Evolutionary conservation across 2,113 vertebrate genomes (phyloP).

Genomic region (Petromus typicus): DNA sequence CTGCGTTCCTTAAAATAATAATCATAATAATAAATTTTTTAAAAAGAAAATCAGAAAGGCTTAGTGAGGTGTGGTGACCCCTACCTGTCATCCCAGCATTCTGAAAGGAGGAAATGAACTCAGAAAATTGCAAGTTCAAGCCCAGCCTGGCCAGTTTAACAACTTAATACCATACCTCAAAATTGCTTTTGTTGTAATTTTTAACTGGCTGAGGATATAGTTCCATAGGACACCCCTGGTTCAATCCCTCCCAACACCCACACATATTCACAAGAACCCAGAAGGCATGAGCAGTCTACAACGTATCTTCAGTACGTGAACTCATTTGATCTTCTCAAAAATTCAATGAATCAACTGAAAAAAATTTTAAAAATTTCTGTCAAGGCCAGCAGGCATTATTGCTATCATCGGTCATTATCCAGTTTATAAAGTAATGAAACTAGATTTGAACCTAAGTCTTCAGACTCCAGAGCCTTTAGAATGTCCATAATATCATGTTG

Average conservation of each 20-base stretch:
- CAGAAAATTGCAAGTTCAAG: not conserved
- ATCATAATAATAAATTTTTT: not conserved
- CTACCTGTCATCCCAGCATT: not conserved
- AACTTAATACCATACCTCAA: not conserved
- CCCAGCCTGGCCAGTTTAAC: not conserved
- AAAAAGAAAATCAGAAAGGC: too few species aligned
- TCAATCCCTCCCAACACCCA: not conserved
- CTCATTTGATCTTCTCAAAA: constrained; percentile 36
- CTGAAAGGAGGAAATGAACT: not conserved
- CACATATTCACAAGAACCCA: not conserved
- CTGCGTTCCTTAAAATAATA: not conserved
- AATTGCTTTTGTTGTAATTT: not conserved
- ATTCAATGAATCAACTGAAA: not conserved
- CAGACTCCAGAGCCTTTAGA: not conserved
- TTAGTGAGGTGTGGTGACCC: not conserved
- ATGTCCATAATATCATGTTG: not conserved
- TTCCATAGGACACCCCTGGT: not conserved
- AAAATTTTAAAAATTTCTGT: not conserved
- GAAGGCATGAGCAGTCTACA: constrained; percentile 6
- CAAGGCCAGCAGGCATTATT: not conserved
- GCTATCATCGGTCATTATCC: not conserved
- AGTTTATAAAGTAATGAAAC: constrained; percentile 32
- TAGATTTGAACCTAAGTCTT: not conserved
- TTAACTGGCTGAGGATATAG: not conserved
- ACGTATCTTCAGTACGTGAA: not conserved